These are phyloP conservation scores for Actinopyga echinites DNA, from an alignment of 53 echinoderm and acorn worm species.

Conservation along the genomic window DNA sequence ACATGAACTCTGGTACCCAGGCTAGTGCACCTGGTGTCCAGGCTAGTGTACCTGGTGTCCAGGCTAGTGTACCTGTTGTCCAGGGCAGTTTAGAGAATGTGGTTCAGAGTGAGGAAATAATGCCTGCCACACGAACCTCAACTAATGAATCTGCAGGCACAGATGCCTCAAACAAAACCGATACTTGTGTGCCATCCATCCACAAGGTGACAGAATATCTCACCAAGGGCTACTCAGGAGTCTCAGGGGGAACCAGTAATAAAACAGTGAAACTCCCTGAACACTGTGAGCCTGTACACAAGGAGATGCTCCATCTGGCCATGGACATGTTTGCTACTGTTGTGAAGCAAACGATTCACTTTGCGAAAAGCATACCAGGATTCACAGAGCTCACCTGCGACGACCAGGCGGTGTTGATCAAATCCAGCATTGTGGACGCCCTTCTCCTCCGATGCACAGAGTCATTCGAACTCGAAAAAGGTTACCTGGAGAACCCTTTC, in stretches of 20 bases:
- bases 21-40: too few relatives aligned
- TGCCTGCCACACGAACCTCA: not conserved
- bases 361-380: constrained; percentile 94
- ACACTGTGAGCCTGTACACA: constrained; percentile 65
- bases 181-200: constrained; percentile 48
- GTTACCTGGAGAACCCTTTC: constrained; percentile 82
- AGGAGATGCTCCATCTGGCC: constrained; percentile 88
- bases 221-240: constrained; percentile 55
- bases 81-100: not conserved
- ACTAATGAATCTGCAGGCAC: not conserved
- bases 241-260: not conserved
- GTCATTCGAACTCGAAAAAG: constrained; percentile 78
- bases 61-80: too few relatives aligned
- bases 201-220: constrained; percentile 86
- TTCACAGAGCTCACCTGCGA: constrained; percentile 89
- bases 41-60: too few relatives aligned
- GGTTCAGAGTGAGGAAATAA: not conserved
- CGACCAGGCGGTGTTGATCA: constrained; percentile 95
- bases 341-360: constrained; percentile 93
- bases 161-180: too few relatives aligned
- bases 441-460: constrained; percentile 87
- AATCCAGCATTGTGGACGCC: constrained; percentile 88
- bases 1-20: not conserved
- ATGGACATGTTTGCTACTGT: constrained; percentile 98
- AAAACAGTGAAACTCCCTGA: constrained; percentile 10